Evolutionary conservation across 2,113 vertebrate genomes (phyloP).

Genomic region (Dasyurus viverrinus): DNA sequence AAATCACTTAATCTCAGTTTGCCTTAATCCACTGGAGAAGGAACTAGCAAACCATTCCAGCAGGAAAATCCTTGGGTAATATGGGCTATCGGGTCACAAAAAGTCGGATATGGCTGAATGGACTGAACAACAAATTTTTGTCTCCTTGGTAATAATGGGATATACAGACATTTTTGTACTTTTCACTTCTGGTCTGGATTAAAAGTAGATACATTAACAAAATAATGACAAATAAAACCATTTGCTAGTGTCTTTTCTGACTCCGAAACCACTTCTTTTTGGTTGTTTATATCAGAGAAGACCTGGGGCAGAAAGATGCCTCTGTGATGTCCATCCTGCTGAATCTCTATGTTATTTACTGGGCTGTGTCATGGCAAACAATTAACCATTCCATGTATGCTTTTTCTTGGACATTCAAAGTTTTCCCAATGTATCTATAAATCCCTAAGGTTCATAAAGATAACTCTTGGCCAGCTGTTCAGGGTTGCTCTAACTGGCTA

Average conservation of each 20-base stretch:
- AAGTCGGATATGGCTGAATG: too few species aligned
- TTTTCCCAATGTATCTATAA: background rate
- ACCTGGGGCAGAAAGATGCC: background rate
- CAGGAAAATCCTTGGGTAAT: too few species aligned
- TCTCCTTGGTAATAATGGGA: background rate
- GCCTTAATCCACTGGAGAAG: too few species aligned
- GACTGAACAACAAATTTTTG: background rate
- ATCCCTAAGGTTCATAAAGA: conserved; percentile 15
- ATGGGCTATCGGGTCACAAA: too few species aligned
- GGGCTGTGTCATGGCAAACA: background rate
- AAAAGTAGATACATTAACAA: conserved; percentile 5
- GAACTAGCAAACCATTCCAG: too few species aligned
- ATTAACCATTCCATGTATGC: background rate
- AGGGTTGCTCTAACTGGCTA: conserved; percentile 43
- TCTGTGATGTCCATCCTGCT: background rate
- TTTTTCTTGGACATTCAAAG: conserved; percentile 2
- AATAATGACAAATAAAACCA: background rate
- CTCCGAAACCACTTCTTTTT: background rate
- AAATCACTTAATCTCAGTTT: too few species aligned
- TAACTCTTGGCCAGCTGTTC: background rate
- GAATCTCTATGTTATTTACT: conserved; percentile 21
- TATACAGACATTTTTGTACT: background rate
- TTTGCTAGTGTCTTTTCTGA: conserved; percentile 7
- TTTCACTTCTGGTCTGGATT: conserved; percentile 7
- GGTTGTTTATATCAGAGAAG: background rate